Base-by-base conservation (phyloP, 1,140 invertebrate genomes). In the Zaprionus africanus region DNA sequence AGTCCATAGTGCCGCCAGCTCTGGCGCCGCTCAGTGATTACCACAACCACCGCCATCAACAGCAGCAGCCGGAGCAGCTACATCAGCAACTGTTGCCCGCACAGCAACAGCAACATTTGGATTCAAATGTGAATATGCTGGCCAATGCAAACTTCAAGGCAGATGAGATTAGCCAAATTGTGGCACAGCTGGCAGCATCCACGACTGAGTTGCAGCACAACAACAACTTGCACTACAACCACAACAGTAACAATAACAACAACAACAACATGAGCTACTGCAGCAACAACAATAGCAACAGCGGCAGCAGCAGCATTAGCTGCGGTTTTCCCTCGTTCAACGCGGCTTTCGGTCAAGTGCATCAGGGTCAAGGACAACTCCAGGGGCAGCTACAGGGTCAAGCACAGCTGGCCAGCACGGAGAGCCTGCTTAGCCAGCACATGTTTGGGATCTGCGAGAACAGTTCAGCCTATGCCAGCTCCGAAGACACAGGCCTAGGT, bases 401-500 rank as follows among this genome's bases (percentile, higher is more conserved):
- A 34, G 9, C 31, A 34, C 31, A 79, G 31, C 53, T 90, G 56
- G 72, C 60, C 51, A 90, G 84, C 31, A 91, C 91, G 1, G 76
- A 90, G 19, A 85, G 82, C 61, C 46, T 92, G 43, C 60, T 92
- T 6, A 78, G 81, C 5, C 92, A 91, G 56, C 90, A 93, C 43
- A 84, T 93, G 73, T 75, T 92, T 34, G 90, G 83, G 4, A 85
- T 93, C 28, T 94, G 94, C 85, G 94, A 94, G 53, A 94, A 94
- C 76, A 94, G 94, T 34, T 94, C 94, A 5, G 92, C 93, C 5
- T 94, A 94, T 75, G 94, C 94, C 64, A 95, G 94, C 86, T 94
- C 94, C 6, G 94, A 94, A 65, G 94, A 95, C 69, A 93, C 94
- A 5, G 93, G 93, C 1, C 86, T 94, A 54, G 94, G 94, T 4